Evolutionary conservation across 2,797 vertebrate genomes (phyloP).

Genomic region (Buphagus erythrorhynchus): DNA sequence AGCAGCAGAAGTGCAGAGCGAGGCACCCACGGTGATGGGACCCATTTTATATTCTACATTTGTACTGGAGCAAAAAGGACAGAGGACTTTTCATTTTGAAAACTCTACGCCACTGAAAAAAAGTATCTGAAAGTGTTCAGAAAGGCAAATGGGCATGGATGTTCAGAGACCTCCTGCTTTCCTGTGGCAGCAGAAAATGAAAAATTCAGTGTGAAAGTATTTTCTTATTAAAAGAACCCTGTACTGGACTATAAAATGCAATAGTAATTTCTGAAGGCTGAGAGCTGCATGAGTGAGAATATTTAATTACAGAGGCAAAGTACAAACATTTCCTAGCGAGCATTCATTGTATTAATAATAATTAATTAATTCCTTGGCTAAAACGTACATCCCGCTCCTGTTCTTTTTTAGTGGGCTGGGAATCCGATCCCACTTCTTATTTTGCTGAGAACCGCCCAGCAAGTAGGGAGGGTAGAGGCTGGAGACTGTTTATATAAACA

Average conservation of each 20-base stretch:
- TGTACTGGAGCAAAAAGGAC: not conserved
- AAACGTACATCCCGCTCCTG: not conserved
- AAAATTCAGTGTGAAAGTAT: not conserved
- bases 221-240: not conserved
- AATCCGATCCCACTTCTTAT: not conserved
- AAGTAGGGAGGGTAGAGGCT: not conserved
- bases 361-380: constrained; percentile 46
- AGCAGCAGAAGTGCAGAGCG: rapidly evolving
- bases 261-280: not conserved
- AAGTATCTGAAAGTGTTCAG: not conserved
- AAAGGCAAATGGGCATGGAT: not conserved
- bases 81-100: not conserved
- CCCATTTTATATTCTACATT: not conserved
- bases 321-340: not conserved
- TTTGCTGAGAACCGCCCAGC: constrained; percentile 13
- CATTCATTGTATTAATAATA: constrained; percentile 9
- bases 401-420: not conserved
- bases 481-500: constrained; percentile 17
- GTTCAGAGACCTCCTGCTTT: not conserved
- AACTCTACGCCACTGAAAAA: not conserved
- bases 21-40: not conserved
- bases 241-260: not conserved
- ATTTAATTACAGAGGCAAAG: constrained; percentile 32
- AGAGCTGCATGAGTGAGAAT: not conserved
- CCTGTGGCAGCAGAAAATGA: not conserved